phyloP scores from a whole-genome alignment of 2,888 invertebrate species.

The Nysson spinosus region DNA sequence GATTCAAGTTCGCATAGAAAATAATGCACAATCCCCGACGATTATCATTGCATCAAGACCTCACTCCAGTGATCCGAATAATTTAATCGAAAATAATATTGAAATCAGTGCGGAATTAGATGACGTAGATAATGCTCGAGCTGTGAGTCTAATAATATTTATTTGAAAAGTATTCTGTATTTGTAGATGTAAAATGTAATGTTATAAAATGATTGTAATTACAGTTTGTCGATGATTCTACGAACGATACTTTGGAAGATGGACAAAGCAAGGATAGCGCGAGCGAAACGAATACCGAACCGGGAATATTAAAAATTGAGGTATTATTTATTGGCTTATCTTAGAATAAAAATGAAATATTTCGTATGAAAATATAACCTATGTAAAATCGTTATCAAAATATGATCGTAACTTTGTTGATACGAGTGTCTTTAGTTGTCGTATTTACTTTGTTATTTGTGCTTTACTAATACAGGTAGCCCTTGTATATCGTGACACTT shows the following conservation, averaged over 20 bases:
- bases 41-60: constrained; percentile 61
- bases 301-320: constrained; percentile 53
- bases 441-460: too few relatives aligned
- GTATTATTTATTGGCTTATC: constrained; percentile 26
- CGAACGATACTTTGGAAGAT: constrained; percentile 36
- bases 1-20: constrained; percentile 13
- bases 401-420: too few relatives aligned
- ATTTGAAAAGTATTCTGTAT: not conserved
- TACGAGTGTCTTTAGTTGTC: too few relatives aligned
- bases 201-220: not conserved
- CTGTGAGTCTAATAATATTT: constrained; percentile 15
- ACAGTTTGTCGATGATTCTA: constrained; percentile 39
- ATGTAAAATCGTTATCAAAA: not conserved
- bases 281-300: constrained; percentile 49
- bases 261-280: constrained; percentile 46
- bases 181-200: not conserved
- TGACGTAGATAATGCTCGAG: constrained; percentile 16
- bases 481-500: too few relatives aligned
- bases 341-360: not conserved
- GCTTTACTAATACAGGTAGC: too few relatives aligned
- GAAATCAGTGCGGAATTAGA: not conserved
- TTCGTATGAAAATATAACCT: not conserved
- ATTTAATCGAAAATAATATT: constrained; percentile 33
- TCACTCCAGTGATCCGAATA: constrained; percentile 51
- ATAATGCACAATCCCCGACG: constrained; percentile 37